Evolutionary conservation across 1,140 invertebrate genomes (phyloP).

Genomic region (Drosophila prosaltans): DNA sequence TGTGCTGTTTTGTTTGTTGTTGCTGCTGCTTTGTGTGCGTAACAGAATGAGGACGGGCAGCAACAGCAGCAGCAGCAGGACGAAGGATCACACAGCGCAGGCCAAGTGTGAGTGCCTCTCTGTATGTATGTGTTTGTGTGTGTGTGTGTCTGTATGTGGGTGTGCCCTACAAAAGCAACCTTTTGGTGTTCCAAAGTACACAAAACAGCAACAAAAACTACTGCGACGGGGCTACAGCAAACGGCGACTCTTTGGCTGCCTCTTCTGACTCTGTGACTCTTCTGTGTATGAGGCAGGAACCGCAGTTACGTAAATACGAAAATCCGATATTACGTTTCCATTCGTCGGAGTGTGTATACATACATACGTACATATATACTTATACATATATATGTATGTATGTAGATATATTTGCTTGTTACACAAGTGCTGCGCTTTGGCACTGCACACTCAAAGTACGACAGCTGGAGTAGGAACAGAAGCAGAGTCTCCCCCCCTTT

Average conservation of each 20-base stretch:
- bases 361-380: not conserved
- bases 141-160: conserved; percentile 25
- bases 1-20: conserved; percentile 57
- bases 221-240: conserved; percentile 39
- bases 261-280: conserved; percentile 17
- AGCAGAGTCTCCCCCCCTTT: not conserved
- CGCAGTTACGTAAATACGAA: conserved; percentile 77
- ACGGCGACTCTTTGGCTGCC: conserved; percentile 39
- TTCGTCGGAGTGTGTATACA: conserved; percentile 35
- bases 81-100: conserved; percentile 36
- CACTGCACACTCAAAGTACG: conserved; percentile 63
- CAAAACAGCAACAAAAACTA: conserved; percentile 64
- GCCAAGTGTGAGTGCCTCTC: conserved; percentile 41
- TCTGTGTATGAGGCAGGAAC: conserved; percentile 38
- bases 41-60: conserved; percentile 20
- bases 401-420: conserved; percentile 52
- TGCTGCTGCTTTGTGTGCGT: conserved; percentile 45
- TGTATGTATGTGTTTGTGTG: not conserved
- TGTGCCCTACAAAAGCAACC: conserved; percentile 65
- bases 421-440: conserved; percentile 72
- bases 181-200: conserved; percentile 71
- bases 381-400: conserved; percentile 14
- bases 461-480: conserved; percentile 20
- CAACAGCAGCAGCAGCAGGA: conserved; percentile 25
- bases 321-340: conserved; percentile 79